phyloP scores from a whole-genome alignment of 2,888 invertebrate species.

The Catotricha subobsoleta region DNA sequence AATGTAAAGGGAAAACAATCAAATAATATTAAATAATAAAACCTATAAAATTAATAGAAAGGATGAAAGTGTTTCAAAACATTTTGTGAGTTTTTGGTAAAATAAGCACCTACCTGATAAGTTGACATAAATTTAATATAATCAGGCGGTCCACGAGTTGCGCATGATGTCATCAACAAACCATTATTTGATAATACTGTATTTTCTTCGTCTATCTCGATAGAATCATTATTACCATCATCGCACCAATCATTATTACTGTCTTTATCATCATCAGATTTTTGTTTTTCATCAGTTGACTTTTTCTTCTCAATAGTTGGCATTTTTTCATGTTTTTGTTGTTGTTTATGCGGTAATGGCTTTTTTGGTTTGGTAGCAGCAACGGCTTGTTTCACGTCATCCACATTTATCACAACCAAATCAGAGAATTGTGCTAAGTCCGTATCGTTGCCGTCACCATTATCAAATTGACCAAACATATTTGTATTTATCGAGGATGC shows the following conservation, averaged over 20 bases:
- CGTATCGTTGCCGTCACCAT: too few relatives aligned
- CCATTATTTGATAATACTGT: slow-evolving; percentile 18
- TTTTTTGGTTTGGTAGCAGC: background rate
- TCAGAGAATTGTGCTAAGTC: slow-evolving; percentile 23
- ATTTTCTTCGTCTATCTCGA: background rate
- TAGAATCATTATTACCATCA: background rate
- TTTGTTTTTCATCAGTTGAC: background rate
- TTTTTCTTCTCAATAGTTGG: background rate
- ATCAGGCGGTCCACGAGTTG: slow-evolving; percentile 22
- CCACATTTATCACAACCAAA: slow-evolving; percentile 20
- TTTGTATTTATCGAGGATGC: too few relatives aligned
- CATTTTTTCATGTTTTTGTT: too few relatives aligned
- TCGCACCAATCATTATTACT: background rate
- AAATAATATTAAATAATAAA: too few relatives aligned
- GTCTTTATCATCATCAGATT: background rate
- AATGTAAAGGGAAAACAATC: background rate
- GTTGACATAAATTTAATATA: slow-evolving; percentile 26
- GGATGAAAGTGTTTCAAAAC: too few relatives aligned
- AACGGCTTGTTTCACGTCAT: slow-evolving; percentile 19
- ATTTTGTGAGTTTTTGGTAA: slow-evolving; percentile 14
- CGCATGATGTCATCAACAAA: slow-evolving; percentile 22
- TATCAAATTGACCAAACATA: too few relatives aligned
- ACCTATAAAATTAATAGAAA: too few relatives aligned
- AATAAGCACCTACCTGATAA: slow-evolving; percentile 23
- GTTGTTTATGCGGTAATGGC: background rate